Base-by-base conservation (phyloP, 2,888 invertebrate species). In the Xylophagus ater region DNA sequence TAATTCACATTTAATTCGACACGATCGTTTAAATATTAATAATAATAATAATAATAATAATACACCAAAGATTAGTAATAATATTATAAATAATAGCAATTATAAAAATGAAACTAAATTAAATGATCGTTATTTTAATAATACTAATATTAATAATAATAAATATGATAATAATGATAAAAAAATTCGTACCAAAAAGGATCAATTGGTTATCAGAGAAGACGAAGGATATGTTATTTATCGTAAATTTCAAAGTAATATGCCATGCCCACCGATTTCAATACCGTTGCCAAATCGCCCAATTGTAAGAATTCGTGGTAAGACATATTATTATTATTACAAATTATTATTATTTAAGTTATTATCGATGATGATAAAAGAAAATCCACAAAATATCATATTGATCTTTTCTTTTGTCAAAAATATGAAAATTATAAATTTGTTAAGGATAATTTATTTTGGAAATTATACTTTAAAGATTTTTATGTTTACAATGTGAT, bases 201-300 rank as follows among this genome's bases (percentile, higher is more conserved):
- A 56, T 47, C 60, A 62, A 48, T 49, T 46, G 18, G 20, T 62
- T 41, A 49, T 62, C 33, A 53, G 60, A 33, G 59, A 57, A 46
- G 59, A 59, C 42, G 59, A 56, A 37, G 62, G 62, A 41, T 57
- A 62, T 49, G 55, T 64, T 32, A 52, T 63, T 1, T 62, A 60
- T 48, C 57, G 59, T 21, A 49, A 51, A 38, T 50, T 41, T 40
- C 47, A 48, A 37, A 41, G 40, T 26, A 34, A 51, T 1, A 47
- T 62, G 41, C 60, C 62, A 40, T 62, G 62, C 44, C 62, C 61
- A n/a, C 62, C 62, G 59, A 26, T 53, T 56, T 35, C 52, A 56
- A 34, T 46, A 29, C 60, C 61, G 20, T 59, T 61, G 43, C 7
- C 23, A 26, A n/a, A n/a, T n/a, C n/a, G n/a, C n/a, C n/a, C 26